Evolutionary conservation across 2,888 invertebrate species (phyloP), one percentile per base, ranked within the genome.

Genomic region (Aproaerema taeniolella): DNA sequence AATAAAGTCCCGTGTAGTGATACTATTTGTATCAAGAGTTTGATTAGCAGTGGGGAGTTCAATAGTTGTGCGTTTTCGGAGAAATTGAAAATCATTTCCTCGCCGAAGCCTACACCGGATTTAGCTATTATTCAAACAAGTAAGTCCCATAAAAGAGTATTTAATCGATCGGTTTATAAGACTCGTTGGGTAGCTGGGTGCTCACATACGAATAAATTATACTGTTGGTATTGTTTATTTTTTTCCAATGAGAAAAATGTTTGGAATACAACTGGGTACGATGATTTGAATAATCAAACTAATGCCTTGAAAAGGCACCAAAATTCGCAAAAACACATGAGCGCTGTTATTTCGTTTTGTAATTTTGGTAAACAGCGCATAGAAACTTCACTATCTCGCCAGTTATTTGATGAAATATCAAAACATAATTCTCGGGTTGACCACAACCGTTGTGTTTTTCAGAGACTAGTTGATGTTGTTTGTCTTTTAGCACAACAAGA

Each of bases 401-500:
- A 30, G 13, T 30, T 30, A 13, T 10, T 13, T 12, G 30, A 30
- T 12, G 30, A 30, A 12, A 30, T 30, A 12, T 12, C 30, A 12
- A 30, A 30, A 30, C 13, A 30, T 9, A 30, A 30, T 10, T 9
- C 13, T 11, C 30, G 30, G 2, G 14, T 30, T 30, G 30, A 30
- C 2, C 6, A 13, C 13, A 30, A 30, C 30, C 30, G 30, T 13
- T 12, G 30, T 30, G 13, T 30, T 7, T 30, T 30, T 30, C 30
- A 16, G n/a, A n/a, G 24, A 2, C 8, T 33, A 2, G 17, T 33
- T 11, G 33, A 33, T 12, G 12, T 13, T 10, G 20, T 33, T 20
- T 11, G 28, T 20, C 39, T 25, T 39, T 39, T 39, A 31, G 32
- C 26, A 7, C 31, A 39, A 8, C 32, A 39, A 32, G 25, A 39